Conservation (phyloP, 2,113 vertebrate genomes). For the Sylvilagus bachmani region DNA sequence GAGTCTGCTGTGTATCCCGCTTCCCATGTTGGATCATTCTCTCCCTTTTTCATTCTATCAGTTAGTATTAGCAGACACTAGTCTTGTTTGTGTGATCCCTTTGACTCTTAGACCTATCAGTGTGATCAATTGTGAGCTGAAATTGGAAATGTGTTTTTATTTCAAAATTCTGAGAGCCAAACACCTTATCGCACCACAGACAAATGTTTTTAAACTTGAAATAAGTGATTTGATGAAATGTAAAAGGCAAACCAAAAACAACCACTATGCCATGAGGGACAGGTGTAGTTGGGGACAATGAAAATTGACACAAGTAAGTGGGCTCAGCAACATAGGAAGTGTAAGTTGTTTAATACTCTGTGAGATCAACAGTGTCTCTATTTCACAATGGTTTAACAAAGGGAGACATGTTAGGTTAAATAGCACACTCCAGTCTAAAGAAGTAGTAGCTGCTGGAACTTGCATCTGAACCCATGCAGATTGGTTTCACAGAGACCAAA, state of each 20-base stretch:
- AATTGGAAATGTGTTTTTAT: not conserved
- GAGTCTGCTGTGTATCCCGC: too few relatives aligned
- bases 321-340: not conserved
- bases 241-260: not conserved
- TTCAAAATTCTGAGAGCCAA: not conserved
- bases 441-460: not conserved
- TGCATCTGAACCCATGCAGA: not conserved
- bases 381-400: not conserved
- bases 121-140: too few relatives aligned
- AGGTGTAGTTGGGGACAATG: not conserved
- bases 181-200: not conserved
- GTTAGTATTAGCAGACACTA: too few relatives aligned
- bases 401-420: not conserved
- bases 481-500: not conserved
- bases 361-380: not conserved
- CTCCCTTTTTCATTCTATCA: too few relatives aligned
- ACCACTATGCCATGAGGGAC: not conserved
- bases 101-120: too few relatives aligned
- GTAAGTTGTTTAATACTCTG: not conserved
- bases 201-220: conserved; percentile 15
- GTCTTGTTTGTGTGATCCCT: too few relatives aligned
- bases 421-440: not conserved
- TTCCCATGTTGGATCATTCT: too few relatives aligned
- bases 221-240: not conserved
- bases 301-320: not conserved